Evolutionary conservation across 2,797 vertebrate species (phyloP).

Genomic region (Onychomys torridus): DNA sequence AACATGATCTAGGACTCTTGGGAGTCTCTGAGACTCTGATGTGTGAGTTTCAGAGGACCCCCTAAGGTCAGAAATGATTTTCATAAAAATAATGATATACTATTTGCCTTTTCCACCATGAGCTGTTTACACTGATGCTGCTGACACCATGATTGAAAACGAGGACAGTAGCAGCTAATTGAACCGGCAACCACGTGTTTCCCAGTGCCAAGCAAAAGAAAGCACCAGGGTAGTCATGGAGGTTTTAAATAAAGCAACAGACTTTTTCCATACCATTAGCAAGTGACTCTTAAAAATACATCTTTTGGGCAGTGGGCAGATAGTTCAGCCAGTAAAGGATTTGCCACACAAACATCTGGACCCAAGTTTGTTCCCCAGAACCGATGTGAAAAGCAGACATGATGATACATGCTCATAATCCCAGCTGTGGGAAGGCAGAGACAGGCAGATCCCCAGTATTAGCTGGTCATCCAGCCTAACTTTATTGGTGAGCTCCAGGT

Average conservation of each 20-base stretch:
- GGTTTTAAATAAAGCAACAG: constrained; percentile 14
- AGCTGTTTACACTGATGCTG: background rate
- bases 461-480: background rate
- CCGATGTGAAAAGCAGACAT: background rate
- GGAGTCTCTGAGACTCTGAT: background rate
- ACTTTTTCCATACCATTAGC: background rate
- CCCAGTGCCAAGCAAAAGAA: background rate
- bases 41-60: background rate
- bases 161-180: background rate
- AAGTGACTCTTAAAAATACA: background rate
- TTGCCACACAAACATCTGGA: background rate
- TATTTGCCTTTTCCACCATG: background rate
- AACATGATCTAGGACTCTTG: background rate
- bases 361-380: background rate
- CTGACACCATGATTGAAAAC: background rate
- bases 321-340: background rate
- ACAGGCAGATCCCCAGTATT: background rate
- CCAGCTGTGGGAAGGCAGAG: background rate
- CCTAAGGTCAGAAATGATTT: background rate
- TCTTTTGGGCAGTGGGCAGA: background rate
- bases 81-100: background rate
- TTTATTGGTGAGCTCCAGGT: background rate
- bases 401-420: background rate
- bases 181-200: background rate
- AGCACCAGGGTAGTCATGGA: background rate